Evolutionary conservation across 2,113 vertebrate genomes (phyloP).

Genomic region (Myiopsitta monachus): DNA sequence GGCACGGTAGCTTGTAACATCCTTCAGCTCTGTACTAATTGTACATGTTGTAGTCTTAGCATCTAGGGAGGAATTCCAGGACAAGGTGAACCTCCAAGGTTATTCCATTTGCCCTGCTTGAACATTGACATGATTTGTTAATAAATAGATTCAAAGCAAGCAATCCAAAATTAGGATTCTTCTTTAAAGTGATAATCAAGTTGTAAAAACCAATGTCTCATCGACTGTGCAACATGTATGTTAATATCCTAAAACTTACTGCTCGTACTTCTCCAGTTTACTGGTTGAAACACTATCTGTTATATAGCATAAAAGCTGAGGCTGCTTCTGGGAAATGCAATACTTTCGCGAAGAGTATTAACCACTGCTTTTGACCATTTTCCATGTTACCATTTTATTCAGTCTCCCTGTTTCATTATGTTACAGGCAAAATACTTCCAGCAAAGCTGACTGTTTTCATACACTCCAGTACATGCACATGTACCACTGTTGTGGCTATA

Average conservation of each 20-base stretch:
- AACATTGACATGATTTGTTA: not conserved
- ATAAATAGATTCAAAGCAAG: rapidly evolving
- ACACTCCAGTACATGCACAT: not conserved
- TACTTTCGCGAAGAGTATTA: not conserved
- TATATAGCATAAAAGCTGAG: slow-evolving; percentile 33
- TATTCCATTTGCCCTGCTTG: not conserved
- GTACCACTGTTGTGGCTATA: not conserved
- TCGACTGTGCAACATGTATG: rapidly evolving
- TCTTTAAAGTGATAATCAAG: not conserved
- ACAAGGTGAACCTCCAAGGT: not conserved
- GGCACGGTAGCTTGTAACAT: not conserved
- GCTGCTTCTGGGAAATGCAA: not conserved
- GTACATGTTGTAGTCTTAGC: not conserved
- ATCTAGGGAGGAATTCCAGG: not conserved
- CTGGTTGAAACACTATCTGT: slow-evolving; percentile 28
- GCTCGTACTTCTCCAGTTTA: not conserved
- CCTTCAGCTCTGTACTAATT: not conserved
- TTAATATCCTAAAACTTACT: not conserved
- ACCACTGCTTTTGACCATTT: not conserved
- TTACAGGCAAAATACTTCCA: not conserved
- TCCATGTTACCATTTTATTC: not conserved
- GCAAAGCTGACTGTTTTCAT: not conserved
- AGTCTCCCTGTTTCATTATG: not conserved
- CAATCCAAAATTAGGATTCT: not conserved
- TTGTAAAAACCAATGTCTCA: not conserved